A percentile compares a stretch with the other conserved stretches of the same genome.
Conservation (phyloP, 2,113 vertebrate genomes). For the Ceuthmochares aereus region DNA sequence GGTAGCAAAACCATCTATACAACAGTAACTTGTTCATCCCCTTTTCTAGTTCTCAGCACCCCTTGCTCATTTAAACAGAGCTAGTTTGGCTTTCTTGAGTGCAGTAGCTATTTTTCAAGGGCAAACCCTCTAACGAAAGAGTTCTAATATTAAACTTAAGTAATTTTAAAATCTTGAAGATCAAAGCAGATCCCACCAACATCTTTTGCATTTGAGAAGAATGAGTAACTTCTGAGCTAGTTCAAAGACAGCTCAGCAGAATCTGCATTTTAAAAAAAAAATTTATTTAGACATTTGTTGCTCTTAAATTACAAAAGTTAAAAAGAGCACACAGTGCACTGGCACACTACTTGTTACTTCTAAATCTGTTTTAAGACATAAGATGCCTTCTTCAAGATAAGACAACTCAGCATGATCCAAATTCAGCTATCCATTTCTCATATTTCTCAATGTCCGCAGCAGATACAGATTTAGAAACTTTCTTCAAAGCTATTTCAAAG, state of each 20-base stretch:
- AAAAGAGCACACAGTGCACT: constrained; percentile 74
- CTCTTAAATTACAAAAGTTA: constrained; percentile 77
- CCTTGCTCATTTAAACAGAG: not conserved
- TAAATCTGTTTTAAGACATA: constrained; percentile 68
- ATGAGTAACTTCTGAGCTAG: not conserved
- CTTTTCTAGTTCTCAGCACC: not conserved
- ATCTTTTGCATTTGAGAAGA: not conserved
- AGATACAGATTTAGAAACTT: constrained; percentile 97
- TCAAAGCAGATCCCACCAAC: not conserved
- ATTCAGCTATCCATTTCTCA: constrained; percentile 96
- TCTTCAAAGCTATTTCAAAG: constrained; percentile 93
- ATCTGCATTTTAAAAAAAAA: constrained; percentile 64
- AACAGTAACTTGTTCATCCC: not conserved
- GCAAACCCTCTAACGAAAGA: not conserved
- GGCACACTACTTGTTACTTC: constrained; percentile 66
- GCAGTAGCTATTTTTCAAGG: not conserved
- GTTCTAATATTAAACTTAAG: not conserved
- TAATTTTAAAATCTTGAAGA: not conserved
- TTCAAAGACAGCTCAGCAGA: not conserved
- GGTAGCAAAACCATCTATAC: not conserved
- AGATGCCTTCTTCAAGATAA: constrained; percentile 61
- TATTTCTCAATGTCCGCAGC: constrained; percentile 95
- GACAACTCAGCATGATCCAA: constrained; percentile 91
- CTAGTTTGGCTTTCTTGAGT: not conserved
- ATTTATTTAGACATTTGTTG: constrained; percentile 74